Evolutionary conservation across 2,888 invertebrate species (phyloP).

Genomic region (Athalia cordata): DNA sequence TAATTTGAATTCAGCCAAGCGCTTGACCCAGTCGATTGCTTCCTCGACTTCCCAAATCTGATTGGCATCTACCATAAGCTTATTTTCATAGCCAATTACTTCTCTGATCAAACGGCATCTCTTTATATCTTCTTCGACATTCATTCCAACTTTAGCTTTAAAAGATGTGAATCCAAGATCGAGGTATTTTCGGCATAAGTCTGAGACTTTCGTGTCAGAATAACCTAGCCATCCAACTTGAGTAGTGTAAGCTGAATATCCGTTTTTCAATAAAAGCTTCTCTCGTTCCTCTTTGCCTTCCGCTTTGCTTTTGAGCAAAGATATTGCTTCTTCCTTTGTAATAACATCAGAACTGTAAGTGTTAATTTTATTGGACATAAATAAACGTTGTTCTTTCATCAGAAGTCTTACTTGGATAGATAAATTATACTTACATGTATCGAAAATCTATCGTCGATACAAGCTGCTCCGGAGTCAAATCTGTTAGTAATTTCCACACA

Average conservation of each 20-base stretch:
- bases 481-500: slow-evolving; percentile 88
- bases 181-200: slow-evolving; percentile 83
- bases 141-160: slow-evolving; percentile 92
- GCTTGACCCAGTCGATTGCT: slow-evolving; percentile 90
- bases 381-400: neutral
- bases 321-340: slow-evolving; percentile 87
- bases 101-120: slow-evolving; percentile 84
- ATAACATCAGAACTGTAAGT: slow-evolving; percentile 85
- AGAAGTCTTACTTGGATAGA: too few relatives aligned
- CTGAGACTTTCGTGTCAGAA: slow-evolving; percentile 82
- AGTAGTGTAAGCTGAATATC: slow-evolving; percentile 93
- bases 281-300: slow-evolving; percentile 80
- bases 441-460: slow-evolving; percentile 93
- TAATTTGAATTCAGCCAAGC: slow-evolving; percentile 83
- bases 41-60: slow-evolving; percentile 92
- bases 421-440: slow-evolving; percentile 74
- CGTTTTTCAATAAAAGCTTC: slow-evolving; percentile 78
- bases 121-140: slow-evolving; percentile 84
- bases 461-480: slow-evolving; percentile 89
- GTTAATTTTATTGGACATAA: neutral
- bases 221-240: slow-evolving; percentile 94
- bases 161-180: slow-evolving; percentile 87
- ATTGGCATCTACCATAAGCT: slow-evolving; percentile 92
- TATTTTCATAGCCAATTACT: slow-evolving; percentile 84
- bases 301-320: slow-evolving; percentile 79